phyloP scores from a whole-genome alignment of 2,888 invertebrate species.

The Schizaphis graminum region DNA sequence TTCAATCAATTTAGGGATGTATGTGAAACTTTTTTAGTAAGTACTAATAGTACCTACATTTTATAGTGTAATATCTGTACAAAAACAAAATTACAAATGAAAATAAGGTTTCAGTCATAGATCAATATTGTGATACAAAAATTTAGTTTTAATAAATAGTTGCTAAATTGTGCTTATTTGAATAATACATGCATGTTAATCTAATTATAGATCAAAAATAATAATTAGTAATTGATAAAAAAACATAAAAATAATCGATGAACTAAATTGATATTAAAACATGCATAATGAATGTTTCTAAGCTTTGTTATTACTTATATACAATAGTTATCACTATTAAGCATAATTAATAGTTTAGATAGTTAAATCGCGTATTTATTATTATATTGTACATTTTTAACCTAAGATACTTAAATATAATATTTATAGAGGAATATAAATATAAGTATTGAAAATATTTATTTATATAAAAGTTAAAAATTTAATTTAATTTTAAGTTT shows the following conservation, averaged over 20 bases:
- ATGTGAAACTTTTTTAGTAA: neutral
- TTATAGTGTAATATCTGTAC: neutral
- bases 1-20: neutral
- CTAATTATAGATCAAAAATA: neutral
- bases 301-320: neutral
- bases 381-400: neutral
- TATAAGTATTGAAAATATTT: no score
- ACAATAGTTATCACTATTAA: neutral
- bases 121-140: no score
- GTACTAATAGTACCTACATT: neutral
- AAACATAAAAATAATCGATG: neutral
- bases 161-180: neutral
- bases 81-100: neutral
- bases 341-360: neutral
- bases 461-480: no score
- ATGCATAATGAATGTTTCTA: neutral
- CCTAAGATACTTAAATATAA: neutral
- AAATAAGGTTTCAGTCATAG: neutral
- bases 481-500: no score
- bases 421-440: no score
- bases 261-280: neutral
- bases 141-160: neutral
- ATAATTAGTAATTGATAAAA: neutral
- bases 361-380: neutral
- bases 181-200: neutral